phyloP scores from a whole-genome alignment of 2,797 vertebrate species.

The Poliocrania exsul region DNA sequence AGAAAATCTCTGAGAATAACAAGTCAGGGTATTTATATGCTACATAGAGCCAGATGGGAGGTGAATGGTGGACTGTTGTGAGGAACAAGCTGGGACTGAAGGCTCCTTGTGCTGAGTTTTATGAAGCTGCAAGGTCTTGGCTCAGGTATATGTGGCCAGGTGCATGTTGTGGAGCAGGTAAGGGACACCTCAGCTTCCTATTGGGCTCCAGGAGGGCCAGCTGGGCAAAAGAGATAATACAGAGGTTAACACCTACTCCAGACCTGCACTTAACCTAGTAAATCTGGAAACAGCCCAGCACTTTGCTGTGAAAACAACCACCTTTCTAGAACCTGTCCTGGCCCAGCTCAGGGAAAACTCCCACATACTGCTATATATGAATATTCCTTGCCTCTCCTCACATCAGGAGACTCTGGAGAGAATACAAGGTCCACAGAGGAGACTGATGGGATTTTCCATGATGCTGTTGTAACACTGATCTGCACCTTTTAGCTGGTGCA shows the following conservation, averaged over 20 bases:
- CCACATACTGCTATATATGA: neutral
- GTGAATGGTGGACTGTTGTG: neutral
- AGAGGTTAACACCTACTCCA: neutral
- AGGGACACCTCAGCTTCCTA: neutral
- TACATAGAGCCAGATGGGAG: neutral
- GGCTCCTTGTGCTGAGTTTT: accelerated
- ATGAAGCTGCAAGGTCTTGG: neutral
- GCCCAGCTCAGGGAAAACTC: neutral
- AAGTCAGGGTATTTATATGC: neutral
- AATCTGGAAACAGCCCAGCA: neutral
- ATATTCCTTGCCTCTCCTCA: neutral
- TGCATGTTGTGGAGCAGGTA: neutral
- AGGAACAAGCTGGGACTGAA: neutral
- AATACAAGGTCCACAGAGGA: neutral
- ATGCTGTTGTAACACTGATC: neutral
- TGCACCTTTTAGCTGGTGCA: neutral
- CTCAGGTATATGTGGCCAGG: neutral
- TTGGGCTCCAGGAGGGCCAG: neutral
- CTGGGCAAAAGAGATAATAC: accelerated
- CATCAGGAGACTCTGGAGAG: neutral
- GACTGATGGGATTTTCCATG: neutral
- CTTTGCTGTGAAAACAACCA: neutral
- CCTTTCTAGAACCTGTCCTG: neutral
- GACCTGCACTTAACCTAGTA: neutral
- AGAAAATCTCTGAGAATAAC: neutral